A percentile compares a stretch with the other conserved stretches of the same genome.
Evolutionary conservation across 2,113 vertebrate genomes (phyloP).

Genomic region (Anguilla rostrata): DNA sequence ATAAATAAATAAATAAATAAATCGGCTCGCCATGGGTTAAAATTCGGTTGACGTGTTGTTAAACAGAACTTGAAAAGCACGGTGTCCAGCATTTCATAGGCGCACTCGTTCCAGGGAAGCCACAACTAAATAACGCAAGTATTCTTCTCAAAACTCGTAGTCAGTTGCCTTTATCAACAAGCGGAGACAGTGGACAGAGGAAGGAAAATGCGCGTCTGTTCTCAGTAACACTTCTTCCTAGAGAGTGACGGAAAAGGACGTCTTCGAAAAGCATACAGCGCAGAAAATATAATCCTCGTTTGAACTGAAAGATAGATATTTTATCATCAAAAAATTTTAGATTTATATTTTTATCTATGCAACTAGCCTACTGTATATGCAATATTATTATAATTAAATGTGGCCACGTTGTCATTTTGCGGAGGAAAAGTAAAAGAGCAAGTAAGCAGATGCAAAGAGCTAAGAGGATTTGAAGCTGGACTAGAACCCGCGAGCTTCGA

Average conservation of each 20-base stretch:
- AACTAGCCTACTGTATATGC: background rate
- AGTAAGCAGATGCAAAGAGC: background rate
- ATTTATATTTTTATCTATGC: background rate
- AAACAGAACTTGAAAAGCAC: constrained; percentile 21
- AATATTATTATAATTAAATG: no score
- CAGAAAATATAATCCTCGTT: background rate
- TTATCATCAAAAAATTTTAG: background rate
- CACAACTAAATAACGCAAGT: constrained; percentile 24
- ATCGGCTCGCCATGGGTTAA: constrained; percentile 2
- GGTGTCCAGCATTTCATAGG: constrained; percentile 22
- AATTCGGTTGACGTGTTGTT: constrained; percentile 23
- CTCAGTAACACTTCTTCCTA: background rate
- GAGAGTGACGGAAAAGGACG: background rate
- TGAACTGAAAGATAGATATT: background rate
- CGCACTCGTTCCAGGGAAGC: background rate
- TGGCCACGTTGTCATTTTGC: constrained; percentile 15
- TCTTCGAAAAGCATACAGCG: background rate
- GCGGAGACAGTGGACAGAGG: background rate
- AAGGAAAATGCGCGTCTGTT: constrained; percentile 3
- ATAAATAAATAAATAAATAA: background rate
- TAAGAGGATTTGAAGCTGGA: constrained; percentile 27
- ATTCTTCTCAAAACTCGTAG: constrained; percentile 16
- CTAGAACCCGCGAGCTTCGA: constrained; percentile 10
- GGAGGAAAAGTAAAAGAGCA: constrained; percentile 7
- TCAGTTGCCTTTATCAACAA: background rate